These are phyloP conservation scores for Agrotis puta DNA, from an alignment of 2,888 invertebrate species.

Conservation along the genomic window DNA sequence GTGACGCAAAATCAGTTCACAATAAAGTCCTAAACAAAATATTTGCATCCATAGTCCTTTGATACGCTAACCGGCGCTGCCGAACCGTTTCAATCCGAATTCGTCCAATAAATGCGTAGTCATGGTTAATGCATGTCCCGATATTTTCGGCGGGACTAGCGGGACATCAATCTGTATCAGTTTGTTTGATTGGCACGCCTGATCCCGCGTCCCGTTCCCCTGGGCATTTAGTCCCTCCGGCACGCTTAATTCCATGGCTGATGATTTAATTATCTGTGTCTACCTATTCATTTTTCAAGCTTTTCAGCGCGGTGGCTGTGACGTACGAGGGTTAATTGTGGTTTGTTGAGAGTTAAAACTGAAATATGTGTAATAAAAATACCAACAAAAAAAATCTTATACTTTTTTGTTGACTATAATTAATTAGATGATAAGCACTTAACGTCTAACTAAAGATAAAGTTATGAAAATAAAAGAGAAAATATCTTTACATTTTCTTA, in stretches of 20 bases:
- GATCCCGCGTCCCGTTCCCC: constrained; percentile 66
- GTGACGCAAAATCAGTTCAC: constrained; percentile 10
- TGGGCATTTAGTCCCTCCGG: constrained; percentile 59
- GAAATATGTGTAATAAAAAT: constrained; percentile 7
- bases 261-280: constrained; percentile 59
- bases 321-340: constrained; percentile 34
- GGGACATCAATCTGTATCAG: constrained; percentile 80
- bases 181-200: constrained; percentile 72
- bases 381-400: neutral
- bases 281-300: constrained; percentile 60
- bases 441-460: neutral
- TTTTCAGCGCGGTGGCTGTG: constrained; percentile 27
- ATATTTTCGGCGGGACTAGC: constrained; percentile 56
- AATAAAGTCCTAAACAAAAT: constrained; percentile 44
- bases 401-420: neutral
- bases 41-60: constrained; percentile 52
- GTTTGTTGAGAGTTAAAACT: constrained; percentile 15
- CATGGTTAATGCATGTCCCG: constrained; percentile 64
- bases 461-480: neutral
- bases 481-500: neutral
- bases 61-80: constrained; percentile 32
- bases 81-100: constrained; percentile 52
- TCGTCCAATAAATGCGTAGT: constrained; percentile 59
- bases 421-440: neutral
- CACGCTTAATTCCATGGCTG: constrained; percentile 55